Base-by-base conservation (phyloP, 2,888 invertebrate genomes). In the Melipona bicolor region DNA sequence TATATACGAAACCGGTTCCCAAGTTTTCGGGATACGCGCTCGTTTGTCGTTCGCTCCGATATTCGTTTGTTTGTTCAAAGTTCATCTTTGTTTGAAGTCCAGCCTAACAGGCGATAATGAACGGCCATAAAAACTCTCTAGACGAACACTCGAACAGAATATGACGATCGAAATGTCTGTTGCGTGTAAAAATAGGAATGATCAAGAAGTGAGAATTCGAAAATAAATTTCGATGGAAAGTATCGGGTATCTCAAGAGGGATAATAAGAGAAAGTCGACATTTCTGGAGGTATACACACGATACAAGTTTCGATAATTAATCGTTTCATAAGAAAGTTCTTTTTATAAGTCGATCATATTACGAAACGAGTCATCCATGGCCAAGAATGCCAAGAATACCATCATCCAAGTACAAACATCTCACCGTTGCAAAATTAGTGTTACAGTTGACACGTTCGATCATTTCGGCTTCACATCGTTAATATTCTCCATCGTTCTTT, bases 231-330 rank as follows among this genome's bases (percentile, higher is more conserved):
- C 4, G 36, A n/a, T 15, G 19, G n/a, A 52, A 32, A 17, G 32
- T 32, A 36, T 36, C 3, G 9, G 36, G 5, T 24, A 36, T 32
- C 15, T 43, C 9, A 36, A 36, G 36, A 17, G 11, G 13, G 15
- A 36, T n/a, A 36, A 70, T 36, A 52, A 61, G 5, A 5, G 6
- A 19, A 36, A 15, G 9, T 56, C 24, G 21, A 11, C 54, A 6
- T 32, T 32, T 50, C 32, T 19, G 11, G 9, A 17, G 17, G 50
- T 24, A 74, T 43, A 67, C 54, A 56, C 43, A 65, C 19, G 21
- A 24, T 17, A n/a, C n/a, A 36, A n/a, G 19, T n/a, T n/a, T 59
- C 52, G 54, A 43, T 27, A 75, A 75, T 75, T 27, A 21, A 67
- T 21, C 54, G 43, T 27, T 52, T 52, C 24, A 21, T 5, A 24